Percentiles rank a stretch among this genome's conserved stretches.
Conservation (phyloP, 2,113 vertebrate species). For the Talpa occidentalis region DNA sequence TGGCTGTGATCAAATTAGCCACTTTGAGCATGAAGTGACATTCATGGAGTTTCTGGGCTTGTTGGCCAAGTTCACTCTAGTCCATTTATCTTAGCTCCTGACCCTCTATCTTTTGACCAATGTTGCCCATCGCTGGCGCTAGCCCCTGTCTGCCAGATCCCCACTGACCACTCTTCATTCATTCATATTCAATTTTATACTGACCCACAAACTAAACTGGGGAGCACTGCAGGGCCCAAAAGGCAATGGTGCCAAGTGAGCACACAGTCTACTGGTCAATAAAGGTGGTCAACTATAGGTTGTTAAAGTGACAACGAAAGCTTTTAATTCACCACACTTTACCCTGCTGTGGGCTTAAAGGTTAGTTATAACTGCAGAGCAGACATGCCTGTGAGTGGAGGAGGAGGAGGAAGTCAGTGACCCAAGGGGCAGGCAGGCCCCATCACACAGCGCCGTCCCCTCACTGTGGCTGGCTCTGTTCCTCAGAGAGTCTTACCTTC, state of each 20-base stretch:
- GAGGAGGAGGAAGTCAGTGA: background rate
- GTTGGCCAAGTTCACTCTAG: background rate
- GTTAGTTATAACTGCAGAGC: background rate
- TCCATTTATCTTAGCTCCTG: background rate
- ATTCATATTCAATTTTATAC: background rate
- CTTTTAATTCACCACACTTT: background rate
- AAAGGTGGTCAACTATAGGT: too few relatives aligned
- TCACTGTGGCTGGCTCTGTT: fast-evolving
- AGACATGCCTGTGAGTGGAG: background rate
- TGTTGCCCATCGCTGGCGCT: background rate
- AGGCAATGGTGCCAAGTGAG: background rate
- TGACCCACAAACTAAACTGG: background rate
- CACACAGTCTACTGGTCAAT: background rate
- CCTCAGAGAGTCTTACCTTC: constrained; percentile 82
- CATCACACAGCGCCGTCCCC: background rate
- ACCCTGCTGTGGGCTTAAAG: background rate
- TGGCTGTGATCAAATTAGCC: background rate
- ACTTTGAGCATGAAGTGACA: too few relatives aligned
- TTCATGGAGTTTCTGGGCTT: background rate
- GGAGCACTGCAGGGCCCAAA: background rate
- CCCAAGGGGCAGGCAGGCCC: background rate
- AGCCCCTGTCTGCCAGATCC: background rate
- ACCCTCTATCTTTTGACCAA: background rate
- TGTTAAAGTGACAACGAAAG: background rate
- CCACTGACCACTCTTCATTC: background rate